Conservation (phyloP, 2,113 vertebrate species). For the Alces alces region DNA sequence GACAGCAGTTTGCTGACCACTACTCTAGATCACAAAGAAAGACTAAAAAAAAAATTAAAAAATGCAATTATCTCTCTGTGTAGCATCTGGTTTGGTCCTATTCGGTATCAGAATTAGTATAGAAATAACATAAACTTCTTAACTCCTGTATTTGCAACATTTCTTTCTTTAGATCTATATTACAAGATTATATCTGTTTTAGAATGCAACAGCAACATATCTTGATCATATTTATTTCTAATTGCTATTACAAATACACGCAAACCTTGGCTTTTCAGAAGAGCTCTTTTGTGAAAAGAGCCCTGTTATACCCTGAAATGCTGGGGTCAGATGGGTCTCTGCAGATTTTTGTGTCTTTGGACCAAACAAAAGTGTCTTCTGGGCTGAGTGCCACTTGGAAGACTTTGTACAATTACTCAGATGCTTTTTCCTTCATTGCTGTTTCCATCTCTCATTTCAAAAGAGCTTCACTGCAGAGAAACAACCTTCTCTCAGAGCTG, state of each 20-base stretch:
- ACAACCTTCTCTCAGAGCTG: neutral
- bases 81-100: neutral
- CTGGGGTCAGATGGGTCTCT: neutral
- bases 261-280: neutral
- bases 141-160: neutral
- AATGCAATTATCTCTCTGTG: neutral
- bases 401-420: neutral
- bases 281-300: neutral
- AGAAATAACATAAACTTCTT: neutral
- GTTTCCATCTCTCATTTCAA: neutral
- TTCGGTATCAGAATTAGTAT: neutral
- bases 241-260: neutral
- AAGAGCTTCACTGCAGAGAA: conserved; percentile 12
- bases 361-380: neutral
- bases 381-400: neutral
- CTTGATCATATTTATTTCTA: neutral
- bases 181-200: neutral
- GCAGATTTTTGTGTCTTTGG: neutral
- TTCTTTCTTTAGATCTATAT: neutral
- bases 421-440: neutral
- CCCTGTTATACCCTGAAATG: neutral
- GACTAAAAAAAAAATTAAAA: neutral
- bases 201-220: neutral
- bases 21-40: neutral
- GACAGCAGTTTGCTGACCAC: neutral